Base-by-base conservation (phyloP, 2,888 invertebrate species). In the Smittia sp. region DNA sequence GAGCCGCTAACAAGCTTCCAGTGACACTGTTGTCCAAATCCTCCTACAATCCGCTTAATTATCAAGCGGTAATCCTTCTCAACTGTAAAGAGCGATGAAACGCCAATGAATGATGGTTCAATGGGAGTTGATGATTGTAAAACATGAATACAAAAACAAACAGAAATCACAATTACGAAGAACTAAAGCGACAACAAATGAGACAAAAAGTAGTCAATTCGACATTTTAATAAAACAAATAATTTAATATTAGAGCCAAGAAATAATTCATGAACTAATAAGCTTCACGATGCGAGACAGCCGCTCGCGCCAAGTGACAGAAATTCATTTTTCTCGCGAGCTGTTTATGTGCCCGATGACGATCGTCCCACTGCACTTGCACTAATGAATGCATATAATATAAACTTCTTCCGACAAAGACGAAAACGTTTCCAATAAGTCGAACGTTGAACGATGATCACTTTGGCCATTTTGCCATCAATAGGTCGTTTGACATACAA, bases 181-280 rank as follows among this genome's bases (percentile, higher is more conserved):
- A 46, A 46, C 11, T 46, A 11, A n/a, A 46, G 15, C 46, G n/a
- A 46, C 46, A 46, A 46, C 46, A 46, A 11, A 46, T 11, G 2
- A 46, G 13, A 15, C 46, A 46, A 46, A 46, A 46, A n/a, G 46
- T 46, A n/a, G 6, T n/a, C 4, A 6, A 46, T 46, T 46, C 46
- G 46, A 46, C 46, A 46, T 46, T 46, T 6, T 46, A 46, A 46
- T 46, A 11, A 46, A 46, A 3, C n/a, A 46, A 46, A 6, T n/a
- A 11, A 46, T 11, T 46, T 2, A 46, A 46, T 2, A 46, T 2
- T 13, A 2, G 46, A 46, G 46, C 46, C n/a, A 46, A 46, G 15
- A 46, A 46, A n/a, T 46, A 46, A 15, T 46, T 46, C 15, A 46
- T n/a, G 46, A n/a, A 46, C 46, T 46, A 46, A 46, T 46, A 46